Base-by-base conservation (phyloP, 2,113 vertebrate species). In the Arenaria interpres region DNA sequence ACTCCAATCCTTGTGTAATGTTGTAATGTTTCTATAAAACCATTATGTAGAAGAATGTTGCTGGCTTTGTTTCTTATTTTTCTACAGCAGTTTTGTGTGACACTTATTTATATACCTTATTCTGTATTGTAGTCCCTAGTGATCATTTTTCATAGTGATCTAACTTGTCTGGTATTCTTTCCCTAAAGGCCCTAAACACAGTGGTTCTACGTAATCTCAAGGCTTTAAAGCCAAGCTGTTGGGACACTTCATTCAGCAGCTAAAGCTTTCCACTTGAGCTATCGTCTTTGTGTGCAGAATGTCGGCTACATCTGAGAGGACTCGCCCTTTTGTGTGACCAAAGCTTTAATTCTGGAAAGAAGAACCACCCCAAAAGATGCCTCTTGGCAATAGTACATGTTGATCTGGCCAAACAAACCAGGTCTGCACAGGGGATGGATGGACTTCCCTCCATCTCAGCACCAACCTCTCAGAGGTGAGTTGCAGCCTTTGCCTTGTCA, bases 41-140 rank as follows among this genome's bases (percentile, higher is more conserved):
- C 32, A 90, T 97, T 96, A 91, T 60, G 43, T 45, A 78, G 75
- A 93, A 89, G 88, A 95, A 88, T 22, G 73, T 7, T 14, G 69
- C 24, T 75, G 45, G 73, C n/a, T 95, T 97, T 32, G 62, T 53
- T 96, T 97, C 93, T 96, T 96, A 92, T 96, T 98, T 95, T 92
- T 95, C 90, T 95, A 69, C 0, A 4, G 68, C 79, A 89, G 81
- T 96, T 98, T 94, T 96, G 87, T 37, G 50, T 96, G 94, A 96
- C 90, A 97, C 90, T 98, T 97, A 94, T 98, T 97, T 98, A 95
- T 97, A 93, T 75, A 93, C 74, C 90, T 96, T 96, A 96, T 95
- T 97, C 95, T 96, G 76, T 95, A 94, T 73, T 95, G 93, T 46
- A 69, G 92, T 96, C 91, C 35, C 80, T 66, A 85, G 87, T 68